Evolutionary conservation across 2,888 invertebrate species (phyloP).

Genomic region (Drosophila macrospina): DNA sequence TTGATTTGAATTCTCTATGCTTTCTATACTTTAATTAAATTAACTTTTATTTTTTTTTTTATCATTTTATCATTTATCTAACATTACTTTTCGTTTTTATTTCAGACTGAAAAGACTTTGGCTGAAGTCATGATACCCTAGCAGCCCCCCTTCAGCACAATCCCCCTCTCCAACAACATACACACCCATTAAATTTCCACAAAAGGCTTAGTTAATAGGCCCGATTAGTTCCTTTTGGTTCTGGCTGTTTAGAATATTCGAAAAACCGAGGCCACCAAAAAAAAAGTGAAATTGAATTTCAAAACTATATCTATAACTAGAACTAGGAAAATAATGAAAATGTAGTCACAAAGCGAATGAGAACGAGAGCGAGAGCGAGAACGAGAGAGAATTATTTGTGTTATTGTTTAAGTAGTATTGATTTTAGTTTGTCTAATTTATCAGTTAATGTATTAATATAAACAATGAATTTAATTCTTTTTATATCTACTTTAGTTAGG

Average conservation of each 20-base stretch:
- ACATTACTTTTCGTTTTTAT: constrained; percentile 19
- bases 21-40: not conserved
- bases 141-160: constrained; percentile 60
- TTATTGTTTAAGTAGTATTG: constrained; percentile 44
- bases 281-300: constrained; percentile 69
- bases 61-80: constrained; percentile 38
- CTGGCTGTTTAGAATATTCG: constrained; percentile 23
- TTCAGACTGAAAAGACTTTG: constrained; percentile 92
- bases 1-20: not conserved
- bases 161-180: constrained; percentile 5
- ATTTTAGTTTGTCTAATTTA: constrained; percentile 38
- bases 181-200: constrained; percentile 11
- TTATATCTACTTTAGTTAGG: constrained; percentile 31
- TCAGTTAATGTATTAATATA: constrained; percentile 24
- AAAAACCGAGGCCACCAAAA: constrained; percentile 52
- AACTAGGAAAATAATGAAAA: constrained; percentile 25
- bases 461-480: constrained; percentile 45
- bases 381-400: constrained; percentile 37
- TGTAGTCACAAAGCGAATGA: constrained; percentile 63
- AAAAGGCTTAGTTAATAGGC: constrained; percentile 13
- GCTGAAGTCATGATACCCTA: constrained; percentile 88
- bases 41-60: constrained; percentile 17
- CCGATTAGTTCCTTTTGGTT: constrained; percentile 42
- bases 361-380: constrained; percentile 12
- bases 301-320: constrained; percentile 31